Evolutionary conservation across 2,888 invertebrate genomes (phyloP), one percentile per base, ranked within the genome.

Genomic region (Synergus umbraculus): DNA sequence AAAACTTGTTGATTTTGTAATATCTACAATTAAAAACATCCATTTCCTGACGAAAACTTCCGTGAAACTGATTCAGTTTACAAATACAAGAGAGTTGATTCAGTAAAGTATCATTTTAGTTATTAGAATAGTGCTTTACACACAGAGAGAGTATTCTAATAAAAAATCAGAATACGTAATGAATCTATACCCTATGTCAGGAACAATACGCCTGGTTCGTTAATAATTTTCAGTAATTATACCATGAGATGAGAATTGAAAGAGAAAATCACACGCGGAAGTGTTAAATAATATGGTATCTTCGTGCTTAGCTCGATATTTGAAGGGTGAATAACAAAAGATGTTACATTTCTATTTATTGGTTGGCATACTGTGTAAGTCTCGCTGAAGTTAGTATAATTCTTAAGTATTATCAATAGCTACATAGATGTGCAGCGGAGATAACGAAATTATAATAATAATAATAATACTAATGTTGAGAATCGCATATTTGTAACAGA

Each of bases 1-100:
- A 69, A 22, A 69, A 8, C 37, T 73, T 73, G n/a, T 73, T 73
- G 15, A 73, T 73, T 18, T 73, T 54, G 37, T 49, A 73, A 10
- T 54, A 73, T 22, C 4, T 10, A 29, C 13, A 54, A 29, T 54
- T 9, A 54, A 73, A 73, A 15, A 73, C 29, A 37, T 73, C 69
- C 54, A 73, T 73, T 54, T 54, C 8, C 37, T 13, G 12, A 8
- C n/a, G 18, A 67, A 22, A 60, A 9, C 12, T 22, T 60, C 22
- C 1, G 8, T n/a, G 3, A 10, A 54, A 29, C 29, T 37, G 13
- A 7, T 64, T 12, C 41, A 37, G 29, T 65, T n/a, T 37, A 29
- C 29, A 29, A 2, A 29, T 29, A 29, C 2, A 29, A 29, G 29
- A 29, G 29, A 29, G 29, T 29, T 29, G 1, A 29, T 29, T 29